phyloP scores from a whole-genome alignment of 2,113 vertebrate species.

The Chrysochloris asiatica region DNA sequence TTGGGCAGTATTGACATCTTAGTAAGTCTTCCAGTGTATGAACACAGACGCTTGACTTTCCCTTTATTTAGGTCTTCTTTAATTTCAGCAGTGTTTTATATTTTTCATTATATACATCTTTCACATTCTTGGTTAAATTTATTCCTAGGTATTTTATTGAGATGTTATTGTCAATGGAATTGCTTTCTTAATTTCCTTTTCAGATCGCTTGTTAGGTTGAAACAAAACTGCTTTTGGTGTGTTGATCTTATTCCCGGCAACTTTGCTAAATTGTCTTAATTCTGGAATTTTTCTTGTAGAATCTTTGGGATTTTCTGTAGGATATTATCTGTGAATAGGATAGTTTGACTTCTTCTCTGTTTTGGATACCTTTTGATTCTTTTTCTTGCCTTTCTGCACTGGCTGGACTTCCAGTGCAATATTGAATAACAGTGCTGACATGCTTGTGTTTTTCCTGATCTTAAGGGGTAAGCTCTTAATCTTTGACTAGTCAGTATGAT shows the following conservation, averaged over 20 bases:
- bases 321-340: no score
- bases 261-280: background rate
- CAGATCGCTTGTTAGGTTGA: no score
- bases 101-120: no score
- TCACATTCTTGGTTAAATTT: no score
- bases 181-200: no score
- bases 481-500: background rate
- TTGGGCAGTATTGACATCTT: background rate
- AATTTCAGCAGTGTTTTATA: background rate
- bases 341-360: no score
- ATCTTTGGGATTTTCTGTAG: background rate
- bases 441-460: background rate
- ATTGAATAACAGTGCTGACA: background rate
- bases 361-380: background rate
- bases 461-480: background rate
- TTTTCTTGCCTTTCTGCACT: background rate
- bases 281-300: background rate
- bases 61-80: background rate
- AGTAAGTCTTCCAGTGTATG: background rate
- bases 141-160: no score
- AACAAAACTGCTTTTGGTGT: background rate
- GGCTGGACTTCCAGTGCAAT: background rate
- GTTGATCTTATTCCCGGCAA: background rate
- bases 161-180: no score
- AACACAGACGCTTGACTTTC: background rate